Base-by-base conservation (phyloP, 2,888 invertebrate genomes). In the Apotomis betuletana region DNA sequence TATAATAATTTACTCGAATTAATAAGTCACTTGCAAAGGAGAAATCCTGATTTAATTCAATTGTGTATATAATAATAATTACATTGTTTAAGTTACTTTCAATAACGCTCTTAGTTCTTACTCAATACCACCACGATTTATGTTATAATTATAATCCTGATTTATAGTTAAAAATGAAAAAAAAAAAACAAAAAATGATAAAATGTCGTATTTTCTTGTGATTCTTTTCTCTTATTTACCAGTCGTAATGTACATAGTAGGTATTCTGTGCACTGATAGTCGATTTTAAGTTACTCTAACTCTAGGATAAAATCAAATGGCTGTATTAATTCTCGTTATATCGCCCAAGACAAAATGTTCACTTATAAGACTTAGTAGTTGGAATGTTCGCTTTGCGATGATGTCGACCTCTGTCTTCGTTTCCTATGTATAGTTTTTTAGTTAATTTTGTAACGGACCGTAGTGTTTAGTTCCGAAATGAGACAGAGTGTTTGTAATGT, bases 241-340 rank as follows among this genome's bases (percentile, higher is more conserved):
- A 87, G 82, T 88, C 80, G 83, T 86, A 81, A 78, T 91, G 91
- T 92, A 92, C 80, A 92, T 92, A 90, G 78, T 87, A 90, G 84
- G 75, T 87, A 89, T 82, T 88, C 86, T 83, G 86, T 89, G 91
- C 92, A 92, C 92, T 91, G 91, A 91, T 90, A 89, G 86, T 88
- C 80, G 80, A 81, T 80, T 85, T 87, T 90, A 90, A 90, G 90
- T 90, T 89, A 86, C 83, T 87, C 74, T 82, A 82, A 84, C 77
- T 74, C 81, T 89, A 89, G 87, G 75, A 83, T 77, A 80, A 87
- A 85, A 82, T 82, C 79, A 86, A 86, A 90, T 88, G 91, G 90
- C 91, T 91, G 90, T 92, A 89, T 87, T 82, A 80, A 84, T 86
- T 85, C 80, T 84, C 80, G 80, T 82, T 82, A 80, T 81, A 82